Base-by-base conservation (phyloP, 2,888 invertebrate species). In the Agrochola lychnidis region DNA sequence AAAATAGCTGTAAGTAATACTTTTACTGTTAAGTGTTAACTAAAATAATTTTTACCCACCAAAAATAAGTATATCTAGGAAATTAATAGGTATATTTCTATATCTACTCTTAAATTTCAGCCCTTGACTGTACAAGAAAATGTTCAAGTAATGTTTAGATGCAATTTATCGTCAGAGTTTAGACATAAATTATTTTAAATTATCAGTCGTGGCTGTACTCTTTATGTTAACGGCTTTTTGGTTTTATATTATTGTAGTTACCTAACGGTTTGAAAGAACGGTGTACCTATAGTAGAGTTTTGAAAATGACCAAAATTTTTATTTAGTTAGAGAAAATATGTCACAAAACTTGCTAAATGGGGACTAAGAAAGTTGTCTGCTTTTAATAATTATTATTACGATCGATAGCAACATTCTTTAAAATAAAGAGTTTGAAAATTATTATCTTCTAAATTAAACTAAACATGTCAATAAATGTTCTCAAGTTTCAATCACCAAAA, bases 101-200 rank as follows among this genome's bases (percentile, higher is more conserved):
- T 42, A 19, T 25, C 19, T 19, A 25, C 10, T 25, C 12, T 30
- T 30, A 30, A 30, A 48, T 36, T 25, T 68, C 19, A 40, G 48
- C 40, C 25, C 19, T 69, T 22, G 40, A 71, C 36, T 67, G 48
- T 48, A 71, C n/a, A 48, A 36, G 68, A 68, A 68, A 36, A 56
- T 57, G 57, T 48, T 48, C n/a, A 22, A 71, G 30, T 59, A 71
- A 63, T 30, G 36, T 76, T 69, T 64, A 25, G 19, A 53, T 69
- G 48, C 61, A 61, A 72, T 81, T 71, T 73, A 76, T 70, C 5
- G 66, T 45, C 56, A 0, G 45, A 76, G 80, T 75, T 75, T 40
- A 36, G 42, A 76, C 66, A 67, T 80, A 45, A 70, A 76, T 72
- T 51, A 69, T 62, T 66, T 76, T 62, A 66, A 69, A 75, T 68